A percentile compares a stretch with the other conserved stretches of the same genome.
Conservation (phyloP, 2,797 vertebrate genomes). For the Labroides dimidiatus region DNA sequence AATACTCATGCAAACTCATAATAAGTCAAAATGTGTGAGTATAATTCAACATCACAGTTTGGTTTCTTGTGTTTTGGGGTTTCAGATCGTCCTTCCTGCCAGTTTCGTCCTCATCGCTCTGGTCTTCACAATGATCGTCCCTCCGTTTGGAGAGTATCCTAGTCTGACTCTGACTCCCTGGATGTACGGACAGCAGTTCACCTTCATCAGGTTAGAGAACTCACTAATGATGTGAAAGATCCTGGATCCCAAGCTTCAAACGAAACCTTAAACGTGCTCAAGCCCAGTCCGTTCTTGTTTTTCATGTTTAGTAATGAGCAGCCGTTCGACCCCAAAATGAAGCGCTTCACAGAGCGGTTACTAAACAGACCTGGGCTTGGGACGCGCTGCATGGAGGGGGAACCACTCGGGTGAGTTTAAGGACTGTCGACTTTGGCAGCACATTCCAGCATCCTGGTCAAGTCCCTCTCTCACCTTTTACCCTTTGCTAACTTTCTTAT, state of each 20-base stretch:
- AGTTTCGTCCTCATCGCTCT: conserved; percentile 92
- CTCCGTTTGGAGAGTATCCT: conserved; percentile 95
- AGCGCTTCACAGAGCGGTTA: conserved; percentile 86
- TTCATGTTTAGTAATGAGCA: conserved; percentile 87
- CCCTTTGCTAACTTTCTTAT: too few relatives aligned
- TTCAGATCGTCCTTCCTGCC: conserved; percentile 92
- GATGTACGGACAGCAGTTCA: conserved; percentile 96
- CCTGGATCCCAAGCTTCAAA: background rate
- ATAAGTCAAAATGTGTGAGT: background rate
- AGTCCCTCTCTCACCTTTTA: too few relatives aligned
- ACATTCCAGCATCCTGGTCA: too few relatives aligned
- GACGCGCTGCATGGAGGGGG: conserved; percentile 91
- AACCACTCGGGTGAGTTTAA: conserved; percentile 87
- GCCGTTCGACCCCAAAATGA: conserved; percentile 84
- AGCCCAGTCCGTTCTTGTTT: background rate
- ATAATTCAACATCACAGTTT: background rate
- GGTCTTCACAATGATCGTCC: conserved; percentile 90
- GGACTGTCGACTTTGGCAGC: background rate
- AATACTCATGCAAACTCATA: too few relatives aligned
- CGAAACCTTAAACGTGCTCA: background rate
- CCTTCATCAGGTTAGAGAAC: conserved; percentile 90
- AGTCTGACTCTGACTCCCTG: conserved; percentile 92
- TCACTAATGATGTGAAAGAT: background rate
- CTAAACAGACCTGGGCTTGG: conserved; percentile 91
- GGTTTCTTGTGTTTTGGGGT: background rate